Conservation (phyloP, 2,888 invertebrate genomes). For the Branchinecta sandiegonensis region DNA sequence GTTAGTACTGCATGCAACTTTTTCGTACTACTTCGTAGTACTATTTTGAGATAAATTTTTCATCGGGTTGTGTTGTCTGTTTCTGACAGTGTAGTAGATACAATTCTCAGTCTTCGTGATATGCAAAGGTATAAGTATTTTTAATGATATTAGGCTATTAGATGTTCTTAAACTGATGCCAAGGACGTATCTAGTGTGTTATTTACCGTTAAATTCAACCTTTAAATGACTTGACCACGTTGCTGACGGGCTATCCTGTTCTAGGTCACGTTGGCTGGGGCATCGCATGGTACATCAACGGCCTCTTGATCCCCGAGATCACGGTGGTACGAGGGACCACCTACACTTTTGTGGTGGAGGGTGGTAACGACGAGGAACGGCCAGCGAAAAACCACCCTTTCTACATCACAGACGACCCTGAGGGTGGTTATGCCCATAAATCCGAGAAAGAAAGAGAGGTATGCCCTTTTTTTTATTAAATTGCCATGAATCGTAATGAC, state of each 20-base stretch:
- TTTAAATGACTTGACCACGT: background rate
- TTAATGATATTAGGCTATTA: no score
- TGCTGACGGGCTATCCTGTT: slow-evolving; percentile 23
- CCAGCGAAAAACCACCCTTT: slow-evolving; percentile 82
- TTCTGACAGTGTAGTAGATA: no score
- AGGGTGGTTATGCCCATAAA: slow-evolving; percentile 79
- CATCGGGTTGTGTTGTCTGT: no score
- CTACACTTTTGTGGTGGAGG: slow-evolving; percentile 72
- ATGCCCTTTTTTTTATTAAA: slow-evolving; percentile 28
- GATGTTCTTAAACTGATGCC: no score
- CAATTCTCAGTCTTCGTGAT: no score
- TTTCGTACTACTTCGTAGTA: no score
- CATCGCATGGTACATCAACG: slow-evolving; percentile 85
- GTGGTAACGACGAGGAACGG: slow-evolving; percentile 58
- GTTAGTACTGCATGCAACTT: no score
- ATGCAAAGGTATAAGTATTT: no score
- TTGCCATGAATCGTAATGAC: no score
- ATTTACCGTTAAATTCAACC: background rate
- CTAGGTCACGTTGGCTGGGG: slow-evolving; percentile 84
- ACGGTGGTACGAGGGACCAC: slow-evolving; percentile 71
- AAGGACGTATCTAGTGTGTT: no score
- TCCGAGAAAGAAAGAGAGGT: slow-evolving; percentile 64
- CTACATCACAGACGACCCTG: slow-evolving; percentile 71
- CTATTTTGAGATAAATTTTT: no score
- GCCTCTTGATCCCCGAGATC: slow-evolving; percentile 71